Evolutionary conservation across 2,113 vertebrate species (phyloP), one percentile per base, ranked within the genome.

Genomic region (Triplophysa dalaica): DNA sequence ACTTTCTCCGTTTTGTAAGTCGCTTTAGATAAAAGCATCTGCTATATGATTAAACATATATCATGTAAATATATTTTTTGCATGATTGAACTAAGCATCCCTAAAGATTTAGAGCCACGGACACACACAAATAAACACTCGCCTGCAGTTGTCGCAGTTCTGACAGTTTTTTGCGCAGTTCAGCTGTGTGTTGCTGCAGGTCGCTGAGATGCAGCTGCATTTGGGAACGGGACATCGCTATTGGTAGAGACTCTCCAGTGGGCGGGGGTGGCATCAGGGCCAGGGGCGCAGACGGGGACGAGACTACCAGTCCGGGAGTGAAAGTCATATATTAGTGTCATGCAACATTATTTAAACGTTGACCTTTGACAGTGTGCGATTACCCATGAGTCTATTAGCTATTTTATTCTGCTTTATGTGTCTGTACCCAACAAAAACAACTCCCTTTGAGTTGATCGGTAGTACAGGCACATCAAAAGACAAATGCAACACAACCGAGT

Each of bases 171-270:
- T 93, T 94, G 54, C 96, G 95, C 84, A 99, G 93, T 12, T 95
- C 94, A 6, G 91, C 92, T 85, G 97, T 94, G 81, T 95, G 98
- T 86, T 94, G 95, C 89, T 98, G 97, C 82, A 99, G 92, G 87
- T 94, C 94, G 1, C 95, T 95, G 14, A 99, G 93, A 81, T 98
- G 96, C 81, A 95, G 92, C 90, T 98, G 97, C 96, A 99, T 97
- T 90, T 98, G 97, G 83, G 95, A 85, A 1, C 95, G 95, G 50
- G 92, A 96, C 90, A 97, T 88, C 0, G 91, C 86, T 0, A 95
- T 93, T 45, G 95, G 91, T 91, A 95, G 97, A 24, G 92, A 92
- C 1, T 90, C 90, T 19, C 89, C 92, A 0, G 92, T 89, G 54
- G 94, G 86, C 0, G 94, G 94, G 0, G 96, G 95, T 0, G 93